Base-by-base conservation (phyloP, 2,113 vertebrate species). In the Galemys pyrenaicus region DNA sequence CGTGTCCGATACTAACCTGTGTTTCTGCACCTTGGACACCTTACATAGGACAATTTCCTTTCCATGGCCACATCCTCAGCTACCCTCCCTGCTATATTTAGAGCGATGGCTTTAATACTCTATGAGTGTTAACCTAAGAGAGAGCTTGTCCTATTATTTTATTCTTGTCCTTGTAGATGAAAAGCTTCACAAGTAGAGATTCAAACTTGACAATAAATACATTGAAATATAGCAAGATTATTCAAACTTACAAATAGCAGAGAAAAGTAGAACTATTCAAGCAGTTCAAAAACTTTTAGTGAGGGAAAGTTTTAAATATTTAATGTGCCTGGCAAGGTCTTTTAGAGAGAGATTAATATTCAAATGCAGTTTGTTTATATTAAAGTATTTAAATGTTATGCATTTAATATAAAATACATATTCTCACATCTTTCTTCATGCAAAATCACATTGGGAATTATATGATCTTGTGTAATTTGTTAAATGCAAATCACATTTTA, bases 381-480 rank as follows among this genome's bases (percentile, higher is more conserved):
- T 97, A 94, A 96, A 97, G 93, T 96, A 96, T 97, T 97, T 97
- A 97, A 97, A 96, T 96, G 91, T 49, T 91, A 94, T 89, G 70
- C 94, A 89, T 93, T 97, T 97, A 97, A 94, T 96, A 85, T 97
- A 96, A 97, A 97, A 97, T 94, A 94, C 89, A 94, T 91, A 96
- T 85, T 92, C 94, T 95, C 94, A 91, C 84, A 96, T 95, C 75
- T 94, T 93, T 75, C 60, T 60, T 95, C 84, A 96, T 94, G 87
- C 94, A 96, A 89, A 91, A 86, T 95, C 51, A 5, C 87, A 87
- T 28, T 91, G 97, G 95, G 96, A 95, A 92, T 96, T 96, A 96
- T 87, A 93, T 81, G 94, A 97, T 96, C 94, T 56, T 96, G 77
- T 77, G 94, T 81, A 96, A 97, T 97, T 96, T 96, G 96, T 96